A percentile compares a stretch with the other conserved stretches of the same genome.
phyloP scores from a whole-genome alignment of 2,797 vertebrate species.

The Microchirus variegatus region DNA sequence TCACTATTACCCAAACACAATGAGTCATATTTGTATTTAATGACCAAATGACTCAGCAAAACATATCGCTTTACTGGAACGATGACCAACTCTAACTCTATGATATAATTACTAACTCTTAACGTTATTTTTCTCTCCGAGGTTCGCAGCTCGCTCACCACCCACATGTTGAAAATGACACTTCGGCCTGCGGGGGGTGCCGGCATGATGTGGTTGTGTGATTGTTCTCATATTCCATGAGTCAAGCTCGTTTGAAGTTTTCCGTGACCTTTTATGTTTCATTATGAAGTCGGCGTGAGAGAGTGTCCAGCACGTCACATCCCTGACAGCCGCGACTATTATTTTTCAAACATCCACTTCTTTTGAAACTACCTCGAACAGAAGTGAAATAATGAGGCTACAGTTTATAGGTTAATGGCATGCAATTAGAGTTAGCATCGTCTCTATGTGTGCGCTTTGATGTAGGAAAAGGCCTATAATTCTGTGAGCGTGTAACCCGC shows the following conservation, averaged over 20 bases:
- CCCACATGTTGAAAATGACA: constrained; percentile 22
- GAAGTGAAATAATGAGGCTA: constrained; percentile 19
- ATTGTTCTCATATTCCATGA: constrained; percentile 23
- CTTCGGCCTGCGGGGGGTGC: constrained; percentile 32
- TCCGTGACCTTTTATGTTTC: constrained; percentile 54
- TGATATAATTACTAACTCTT: constrained; percentile 23
- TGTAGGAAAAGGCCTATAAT: constrained; percentile 28
- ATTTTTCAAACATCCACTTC: constrained; percentile 31
- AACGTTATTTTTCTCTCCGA: background rate
- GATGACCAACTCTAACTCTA: background rate
- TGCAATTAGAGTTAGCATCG: constrained; percentile 34
- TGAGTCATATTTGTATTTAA: too few species aligned
- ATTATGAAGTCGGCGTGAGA: constrained; percentile 44
- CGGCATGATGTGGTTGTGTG: background rate
- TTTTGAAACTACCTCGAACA: constrained; percentile 36
- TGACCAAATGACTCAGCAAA: too few species aligned
- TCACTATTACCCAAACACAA: too few species aligned
- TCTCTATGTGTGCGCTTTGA: constrained; percentile 25
- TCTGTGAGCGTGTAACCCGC: constrained; percentile 1
- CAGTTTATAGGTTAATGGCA: constrained; percentile 44
- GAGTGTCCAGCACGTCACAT: constrained; percentile 17
- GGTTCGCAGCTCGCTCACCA: constrained; percentile 38
- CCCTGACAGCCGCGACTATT: constrained; percentile 1
- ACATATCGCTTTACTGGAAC: too few species aligned
- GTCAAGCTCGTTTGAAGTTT: constrained; percentile 26